A percentile compares a stretch with the other conserved stretches of the same genome.
phyloP scores from a whole-genome alignment of 1,140 invertebrate species.

The Cecropterus lyciades region DNA sequence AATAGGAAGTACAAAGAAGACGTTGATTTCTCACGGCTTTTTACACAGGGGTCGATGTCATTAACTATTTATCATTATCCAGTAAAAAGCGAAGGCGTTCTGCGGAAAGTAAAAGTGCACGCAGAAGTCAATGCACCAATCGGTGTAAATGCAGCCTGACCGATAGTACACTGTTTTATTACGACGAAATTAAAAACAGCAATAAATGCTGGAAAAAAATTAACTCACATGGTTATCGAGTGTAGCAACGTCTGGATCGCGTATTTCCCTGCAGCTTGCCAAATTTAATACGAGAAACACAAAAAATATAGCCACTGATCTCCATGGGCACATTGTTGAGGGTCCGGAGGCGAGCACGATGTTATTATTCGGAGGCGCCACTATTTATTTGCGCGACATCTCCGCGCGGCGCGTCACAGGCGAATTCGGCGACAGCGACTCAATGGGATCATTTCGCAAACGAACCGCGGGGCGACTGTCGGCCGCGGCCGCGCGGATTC shows the following conservation, averaged over 20 bases:
- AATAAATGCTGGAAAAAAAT: conserved; percentile 25
- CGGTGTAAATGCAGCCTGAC: conserved; percentile 46
- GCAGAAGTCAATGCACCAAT: conserved; percentile 63
- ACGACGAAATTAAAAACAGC: conserved; percentile 26
- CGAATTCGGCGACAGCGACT: conserved; percentile 59
- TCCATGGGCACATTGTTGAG: conserved; percentile 78
- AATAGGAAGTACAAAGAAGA: conserved; percentile 12
- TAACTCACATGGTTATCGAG: conserved; percentile 73
- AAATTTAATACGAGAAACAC: conserved; percentile 58
- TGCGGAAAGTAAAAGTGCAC: conserved; percentile 77
- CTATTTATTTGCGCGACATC: conserved; percentile 78
- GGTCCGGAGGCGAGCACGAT: conserved; percentile 47
- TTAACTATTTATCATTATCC: conserved; percentile 34
- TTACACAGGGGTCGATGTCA: conserved; percentile 21
- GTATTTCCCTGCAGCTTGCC: conserved; percentile 56
- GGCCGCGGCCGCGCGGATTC: conserved; percentile 71
- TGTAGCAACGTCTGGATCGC: conserved; percentile 49
- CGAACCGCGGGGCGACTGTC: conserved; percentile 69
- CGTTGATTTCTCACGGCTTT: conserved; percentile 17
- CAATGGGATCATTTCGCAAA: conserved; percentile 80
- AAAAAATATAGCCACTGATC: conserved; percentile 69
- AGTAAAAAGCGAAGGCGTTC: conserved; percentile 55
- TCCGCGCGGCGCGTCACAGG: conserved; percentile 63
- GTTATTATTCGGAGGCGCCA: conserved; percentile 51
- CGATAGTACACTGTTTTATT: conserved; percentile 43